Evolutionary conservation across 2,888 invertebrate genomes (phyloP).

Genomic region (Mellilla xanthometata): DNA sequence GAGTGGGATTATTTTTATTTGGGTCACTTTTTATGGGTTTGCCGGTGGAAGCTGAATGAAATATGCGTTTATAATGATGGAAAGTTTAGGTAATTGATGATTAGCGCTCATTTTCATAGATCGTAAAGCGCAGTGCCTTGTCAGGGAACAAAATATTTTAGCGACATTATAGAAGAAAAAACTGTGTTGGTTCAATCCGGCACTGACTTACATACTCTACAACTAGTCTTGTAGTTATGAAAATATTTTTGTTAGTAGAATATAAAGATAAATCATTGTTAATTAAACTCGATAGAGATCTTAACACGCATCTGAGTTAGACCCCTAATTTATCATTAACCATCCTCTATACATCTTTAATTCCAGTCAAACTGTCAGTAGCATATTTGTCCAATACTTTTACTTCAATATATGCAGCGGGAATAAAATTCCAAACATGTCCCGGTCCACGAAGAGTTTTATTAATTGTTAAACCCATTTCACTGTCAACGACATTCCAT

Average conservation of each 20-base stretch:
- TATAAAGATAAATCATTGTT: conserved; percentile 3
- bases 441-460: conserved; percentile 60
- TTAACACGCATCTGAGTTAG: conserved; percentile 4
- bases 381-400: conserved; percentile 33
- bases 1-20: conserved; percentile 68
- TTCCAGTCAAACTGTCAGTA: conserved; percentile 32
- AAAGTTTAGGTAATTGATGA: conserved; percentile 7
- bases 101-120: conserved; percentile 12
- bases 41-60: conserved; percentile 28
- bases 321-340: conserved; percentile 27
- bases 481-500: conserved; percentile 77
- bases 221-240: too few relatives aligned
- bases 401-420: conserved; percentile 34
- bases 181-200: not conserved
- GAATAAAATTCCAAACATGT: conserved; percentile 57
- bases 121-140: not conserved
- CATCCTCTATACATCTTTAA: conserved; percentile 22
- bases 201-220: too few relatives aligned
- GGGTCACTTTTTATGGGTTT: conserved; percentile 59
- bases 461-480: conserved; percentile 80
- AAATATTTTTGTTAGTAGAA: conserved; percentile 1
- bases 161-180: not conserved
- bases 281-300: conserved; percentile 4
- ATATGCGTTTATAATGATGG: conserved; percentile 23
- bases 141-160: not conserved